These are phyloP conservation scores for Mus spretus DNA, from an alignment of 2,797 vertebrate species.

Conservation along the genomic window DNA sequence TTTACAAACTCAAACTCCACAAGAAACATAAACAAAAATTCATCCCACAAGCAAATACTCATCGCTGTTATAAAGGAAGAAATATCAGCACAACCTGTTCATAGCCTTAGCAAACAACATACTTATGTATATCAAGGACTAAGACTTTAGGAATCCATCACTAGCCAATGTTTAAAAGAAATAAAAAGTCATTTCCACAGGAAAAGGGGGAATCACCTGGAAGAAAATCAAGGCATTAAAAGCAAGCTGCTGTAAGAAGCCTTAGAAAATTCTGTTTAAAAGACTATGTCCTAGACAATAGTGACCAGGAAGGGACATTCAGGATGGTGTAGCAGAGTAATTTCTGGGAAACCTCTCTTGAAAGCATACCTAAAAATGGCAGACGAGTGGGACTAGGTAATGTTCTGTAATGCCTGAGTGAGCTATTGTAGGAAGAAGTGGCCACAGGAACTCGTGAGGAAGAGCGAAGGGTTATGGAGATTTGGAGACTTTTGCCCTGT, in stretches of 20 bases:
- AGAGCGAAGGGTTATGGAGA: neutral
- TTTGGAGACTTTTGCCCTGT: neutral
- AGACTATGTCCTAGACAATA: neutral
- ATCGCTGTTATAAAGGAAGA: neutral
- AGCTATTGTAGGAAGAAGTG: neutral
- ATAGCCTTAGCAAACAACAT: neutral
- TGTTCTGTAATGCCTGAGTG: neutral
- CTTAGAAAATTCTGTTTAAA: slow-evolving; percentile 32
- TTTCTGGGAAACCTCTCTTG: slow-evolving; percentile 2
- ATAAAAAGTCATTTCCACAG: slow-evolving; percentile 20
- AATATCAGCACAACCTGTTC: neutral
- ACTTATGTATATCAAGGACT: neutral
- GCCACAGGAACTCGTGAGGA: neutral
- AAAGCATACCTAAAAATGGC: neutral
- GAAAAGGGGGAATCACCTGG: neutral
- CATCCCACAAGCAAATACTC: neutral
- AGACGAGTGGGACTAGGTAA: neutral
- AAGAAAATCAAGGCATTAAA: neutral
- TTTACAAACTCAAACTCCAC: slow-evolving; percentile 1
- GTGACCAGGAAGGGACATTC: neutral
- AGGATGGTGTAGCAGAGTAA: neutral
- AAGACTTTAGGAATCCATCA: slow-evolving; percentile 31
- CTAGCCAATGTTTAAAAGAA: slow-evolving; percentile 13
- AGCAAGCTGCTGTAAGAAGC: neutral
- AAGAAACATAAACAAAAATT: neutral